A percentile compares a stretch with the other conserved stretches of the same genome.
phyloP scores from a whole-genome alignment of 2,113 vertebrate species.

The Scytalopus superciliaris region DNA sequence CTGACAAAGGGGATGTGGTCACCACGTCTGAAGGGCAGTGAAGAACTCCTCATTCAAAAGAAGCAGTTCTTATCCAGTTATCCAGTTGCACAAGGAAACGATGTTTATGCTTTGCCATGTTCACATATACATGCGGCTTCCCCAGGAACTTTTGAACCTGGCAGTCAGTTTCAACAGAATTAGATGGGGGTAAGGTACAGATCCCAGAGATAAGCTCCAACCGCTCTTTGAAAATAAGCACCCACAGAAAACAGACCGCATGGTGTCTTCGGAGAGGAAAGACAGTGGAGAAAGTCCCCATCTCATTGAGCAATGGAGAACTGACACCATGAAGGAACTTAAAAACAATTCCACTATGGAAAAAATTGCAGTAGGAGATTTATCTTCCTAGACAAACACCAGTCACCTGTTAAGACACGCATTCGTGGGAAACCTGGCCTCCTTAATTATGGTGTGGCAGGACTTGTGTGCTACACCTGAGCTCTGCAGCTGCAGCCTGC shows the following conservation, averaged over 20 bases:
- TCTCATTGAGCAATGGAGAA: not conserved
- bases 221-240: not conserved
- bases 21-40: not conserved
- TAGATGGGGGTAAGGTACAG: not conserved
- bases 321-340: not conserved
- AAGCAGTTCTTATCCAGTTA: not conserved
- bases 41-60: not conserved
- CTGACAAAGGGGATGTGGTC: not conserved
- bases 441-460: not conserved
- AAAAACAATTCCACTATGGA: not conserved
- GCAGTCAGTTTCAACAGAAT: not conserved
- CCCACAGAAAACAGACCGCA: not conserved
- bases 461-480: not conserved
- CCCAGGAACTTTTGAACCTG: constrained; percentile 18
- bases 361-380: not conserved
- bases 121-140: not conserved
- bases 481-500: not conserved
- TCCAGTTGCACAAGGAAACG: not conserved
- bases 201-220: constrained; percentile 1
- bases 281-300: not conserved
- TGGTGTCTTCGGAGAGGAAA: not conserved
- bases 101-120: not conserved
- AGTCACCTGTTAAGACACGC: not conserved
- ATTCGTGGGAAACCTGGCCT: not conserved
- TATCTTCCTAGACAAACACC: not conserved